These are phyloP conservation scores for Salarias fasciatus DNA, from an alignment of 2,797 vertebrate species.

Conservation along the genomic window DNA sequence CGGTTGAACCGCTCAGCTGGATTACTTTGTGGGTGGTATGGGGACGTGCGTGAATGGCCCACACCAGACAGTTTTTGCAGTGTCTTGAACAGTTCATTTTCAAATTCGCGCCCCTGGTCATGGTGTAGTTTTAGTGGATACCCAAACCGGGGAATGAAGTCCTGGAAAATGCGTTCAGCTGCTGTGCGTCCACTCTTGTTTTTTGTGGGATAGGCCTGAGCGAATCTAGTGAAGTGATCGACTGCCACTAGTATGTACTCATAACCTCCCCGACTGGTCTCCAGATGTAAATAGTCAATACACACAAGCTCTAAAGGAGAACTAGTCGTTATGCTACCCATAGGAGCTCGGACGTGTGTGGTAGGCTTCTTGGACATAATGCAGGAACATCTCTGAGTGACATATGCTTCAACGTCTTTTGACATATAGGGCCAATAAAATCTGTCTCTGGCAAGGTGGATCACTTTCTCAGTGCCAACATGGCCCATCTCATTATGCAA, in stretches of 20 bases:
- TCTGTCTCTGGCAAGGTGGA: not conserved
- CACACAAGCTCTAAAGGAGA: slow-evolving; percentile 34
- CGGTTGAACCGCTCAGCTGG: not conserved
- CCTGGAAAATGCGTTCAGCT: slow-evolving; percentile 8
- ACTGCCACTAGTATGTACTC: slow-evolving; percentile 37
- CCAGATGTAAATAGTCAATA: slow-evolving; percentile 47
- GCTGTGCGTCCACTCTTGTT: slow-evolving; percentile 29
- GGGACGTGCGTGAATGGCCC: not conserved
- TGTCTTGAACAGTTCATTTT: slow-evolving; percentile 33
- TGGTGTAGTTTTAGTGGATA: slow-evolving; percentile 28
- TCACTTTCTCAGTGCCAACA: not conserved
- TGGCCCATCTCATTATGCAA: not conserved
- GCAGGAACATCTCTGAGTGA: slow-evolving; percentile 14
- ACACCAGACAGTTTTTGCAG: slow-evolving; percentile 3
- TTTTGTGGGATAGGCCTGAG: too few species aligned
- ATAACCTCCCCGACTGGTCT: slow-evolving; percentile 4
- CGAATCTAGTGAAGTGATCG: slow-evolving; percentile 34
- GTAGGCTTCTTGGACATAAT: slow-evolving; percentile 18
- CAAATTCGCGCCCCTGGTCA: slow-evolving; percentile 24
- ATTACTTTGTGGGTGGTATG: not conserved
- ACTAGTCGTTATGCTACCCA: slow-evolving; percentile 30
- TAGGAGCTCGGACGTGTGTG: not conserved
- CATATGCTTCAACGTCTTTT: slow-evolving; percentile 16
- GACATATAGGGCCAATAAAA: slow-evolving; percentile 36
- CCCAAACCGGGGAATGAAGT: slow-evolving; percentile 37